These are phyloP conservation scores for Mionectes olivaceus DNA, from an alignment of 2,797 vertebrate genomes.

Conservation along the genomic window DNA sequence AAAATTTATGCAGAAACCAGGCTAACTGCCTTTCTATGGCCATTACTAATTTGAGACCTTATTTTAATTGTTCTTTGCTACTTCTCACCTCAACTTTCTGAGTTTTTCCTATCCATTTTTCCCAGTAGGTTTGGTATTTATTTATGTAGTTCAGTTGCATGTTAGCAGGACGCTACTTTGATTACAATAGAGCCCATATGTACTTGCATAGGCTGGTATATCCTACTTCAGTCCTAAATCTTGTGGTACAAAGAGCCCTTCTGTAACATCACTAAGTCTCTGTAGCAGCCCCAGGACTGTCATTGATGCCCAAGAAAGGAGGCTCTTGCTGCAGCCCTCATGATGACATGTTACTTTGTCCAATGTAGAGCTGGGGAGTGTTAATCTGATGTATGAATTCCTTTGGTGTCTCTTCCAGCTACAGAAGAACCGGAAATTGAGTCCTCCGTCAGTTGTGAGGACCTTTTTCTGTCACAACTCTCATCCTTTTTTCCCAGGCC, in stretches of 20 bases:
- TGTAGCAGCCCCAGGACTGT: neutral
- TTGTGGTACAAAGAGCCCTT: neutral
- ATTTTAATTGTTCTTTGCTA: neutral
- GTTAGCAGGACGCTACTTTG: neutral
- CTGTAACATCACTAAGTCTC: neutral
- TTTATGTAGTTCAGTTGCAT: neutral
- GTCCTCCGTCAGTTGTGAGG: neutral
- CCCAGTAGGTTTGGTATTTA: neutral
- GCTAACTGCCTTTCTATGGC: neutral
- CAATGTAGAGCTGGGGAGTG: neutral
- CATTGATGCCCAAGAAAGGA: neutral
- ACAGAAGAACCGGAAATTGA: neutral
- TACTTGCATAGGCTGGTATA: neutral
- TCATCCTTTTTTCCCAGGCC: neutral
- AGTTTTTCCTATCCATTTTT: neutral
- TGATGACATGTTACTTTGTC: neutral
- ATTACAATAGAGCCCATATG: neutral
- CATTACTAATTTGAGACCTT: neutral
- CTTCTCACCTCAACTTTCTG: neutral
- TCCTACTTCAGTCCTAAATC: neutral
- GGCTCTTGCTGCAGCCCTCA: rapidly evolving
- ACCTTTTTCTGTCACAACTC: neutral
- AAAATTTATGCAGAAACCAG: neutral
- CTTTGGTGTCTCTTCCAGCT: neutral
- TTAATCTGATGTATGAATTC: neutral